phyloP scores from a whole-genome alignment of 2,797 vertebrate species.

The Diceros bicornis region DNA sequence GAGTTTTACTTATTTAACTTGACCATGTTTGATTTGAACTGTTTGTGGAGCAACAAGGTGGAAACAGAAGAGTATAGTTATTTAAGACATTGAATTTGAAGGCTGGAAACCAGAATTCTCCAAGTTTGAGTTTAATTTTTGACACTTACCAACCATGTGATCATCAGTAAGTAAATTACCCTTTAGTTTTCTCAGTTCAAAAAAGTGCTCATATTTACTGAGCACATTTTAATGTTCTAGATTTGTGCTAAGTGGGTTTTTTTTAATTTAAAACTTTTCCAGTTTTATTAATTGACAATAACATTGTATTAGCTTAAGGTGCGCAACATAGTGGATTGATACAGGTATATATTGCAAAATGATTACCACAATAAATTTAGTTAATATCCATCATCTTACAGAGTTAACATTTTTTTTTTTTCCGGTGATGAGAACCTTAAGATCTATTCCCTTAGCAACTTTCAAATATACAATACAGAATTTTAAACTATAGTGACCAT shows the following conservation, averaged over 20 bases:
- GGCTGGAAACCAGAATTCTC: not conserved
- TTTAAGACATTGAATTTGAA: not conserved
- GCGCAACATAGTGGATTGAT: not conserved
- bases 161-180: not conserved
- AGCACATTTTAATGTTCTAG: not conserved
- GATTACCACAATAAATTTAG: not conserved
- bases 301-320: not conserved
- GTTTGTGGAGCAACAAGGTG: not conserved
- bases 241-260: not conserved
- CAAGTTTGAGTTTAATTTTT: conserved; percentile 1
- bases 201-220: not conserved
- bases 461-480: not conserved
- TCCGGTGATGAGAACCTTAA: not conserved
- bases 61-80: not conserved
- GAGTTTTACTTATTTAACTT: conserved; percentile 19
- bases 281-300: not conserved
- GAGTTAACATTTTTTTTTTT: not conserved
- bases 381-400: not conserved
- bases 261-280: not conserved
- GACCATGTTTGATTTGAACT: not conserved
- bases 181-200: conserved; percentile 13
- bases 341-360: too few species aligned
- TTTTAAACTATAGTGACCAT: not conserved
- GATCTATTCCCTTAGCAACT: not conserved
- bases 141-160: not conserved